phyloP scores from a whole-genome alignment of 2,888 invertebrate species.

The Phyllotreta cruciferae region DNA sequence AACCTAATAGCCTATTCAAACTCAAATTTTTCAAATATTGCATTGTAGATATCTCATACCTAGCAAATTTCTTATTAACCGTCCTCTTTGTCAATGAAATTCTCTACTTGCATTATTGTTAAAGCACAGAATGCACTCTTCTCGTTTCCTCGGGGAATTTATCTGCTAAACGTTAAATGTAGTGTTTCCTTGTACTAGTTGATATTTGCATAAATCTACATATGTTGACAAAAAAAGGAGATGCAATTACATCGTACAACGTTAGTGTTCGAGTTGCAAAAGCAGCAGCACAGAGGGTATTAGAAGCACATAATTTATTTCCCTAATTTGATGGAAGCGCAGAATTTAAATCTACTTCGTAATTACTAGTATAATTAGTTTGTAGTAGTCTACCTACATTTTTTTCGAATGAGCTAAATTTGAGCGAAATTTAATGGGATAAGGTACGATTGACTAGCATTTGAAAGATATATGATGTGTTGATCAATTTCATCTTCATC shows the following conservation, averaged over 20 bases:
- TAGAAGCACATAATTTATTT: too few species aligned
- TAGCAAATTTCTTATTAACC: neutral
- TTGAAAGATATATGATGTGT: too few species aligned
- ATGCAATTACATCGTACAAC: slow-evolving; percentile 12
- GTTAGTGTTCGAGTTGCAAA: neutral
- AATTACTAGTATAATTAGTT: neutral
- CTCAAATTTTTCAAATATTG: too few species aligned
- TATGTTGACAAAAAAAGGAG: slow-evolving; percentile 24
- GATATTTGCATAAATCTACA: slow-evolving; percentile 28
- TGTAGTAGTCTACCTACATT: too few species aligned
- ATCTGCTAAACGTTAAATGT: slow-evolving; percentile 23
- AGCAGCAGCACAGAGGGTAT: neutral
- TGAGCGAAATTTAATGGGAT: too few species aligned
- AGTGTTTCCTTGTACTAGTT: slow-evolving; percentile 19
- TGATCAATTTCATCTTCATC: too few species aligned
- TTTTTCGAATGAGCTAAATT: too few species aligned
- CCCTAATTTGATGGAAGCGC: too few species aligned
- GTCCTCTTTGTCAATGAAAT: neutral
- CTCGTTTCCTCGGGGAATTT: slow-evolving; percentile 12
- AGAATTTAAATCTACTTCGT: neutral
- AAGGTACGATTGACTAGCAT: too few species aligned
- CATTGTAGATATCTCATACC: too few species aligned
- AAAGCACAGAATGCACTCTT: slow-evolving; percentile 16
- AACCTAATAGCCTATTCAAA: too few species aligned
- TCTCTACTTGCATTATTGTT: slow-evolving; percentile 6